These are phyloP conservation scores for Aproaerema taeniolella DNA, from an alignment of 2,888 invertebrate species.

Conservation along the genomic window DNA sequence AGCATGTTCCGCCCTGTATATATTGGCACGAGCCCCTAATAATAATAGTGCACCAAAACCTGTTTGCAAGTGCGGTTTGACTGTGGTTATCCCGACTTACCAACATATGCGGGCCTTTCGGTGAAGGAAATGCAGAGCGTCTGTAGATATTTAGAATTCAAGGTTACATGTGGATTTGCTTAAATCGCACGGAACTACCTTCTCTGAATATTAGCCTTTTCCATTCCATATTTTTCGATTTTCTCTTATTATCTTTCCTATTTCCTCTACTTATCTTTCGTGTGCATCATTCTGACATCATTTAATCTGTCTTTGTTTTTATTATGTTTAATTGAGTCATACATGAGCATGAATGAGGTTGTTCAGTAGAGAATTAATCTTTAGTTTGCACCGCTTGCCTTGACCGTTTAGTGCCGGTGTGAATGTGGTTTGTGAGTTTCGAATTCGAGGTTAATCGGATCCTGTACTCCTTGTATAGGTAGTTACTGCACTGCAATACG, in stretches of 20 bases:
- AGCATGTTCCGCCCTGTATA: constrained; percentile 60
- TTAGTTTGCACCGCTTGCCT: constrained; percentile 60
- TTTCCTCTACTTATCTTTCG: no score
- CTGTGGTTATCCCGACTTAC: constrained; percentile 65
- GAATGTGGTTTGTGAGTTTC: constrained; percentile 51
- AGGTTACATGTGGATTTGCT: constrained; percentile 28
- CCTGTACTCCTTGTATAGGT: constrained; percentile 37
- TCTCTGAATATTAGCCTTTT: no score
- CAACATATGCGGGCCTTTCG: constrained; percentile 64
- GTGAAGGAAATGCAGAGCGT: constrained; percentile 48
- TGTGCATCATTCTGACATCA: no score
- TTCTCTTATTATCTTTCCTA: no score
- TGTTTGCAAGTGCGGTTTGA: constrained; percentile 69
- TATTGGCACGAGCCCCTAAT: constrained; percentile 75
- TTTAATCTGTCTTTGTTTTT: no score
- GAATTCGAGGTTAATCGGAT: constrained; percentile 57
- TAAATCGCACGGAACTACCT: no score
- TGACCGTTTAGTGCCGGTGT: constrained; percentile 50
- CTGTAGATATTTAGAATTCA: constrained; percentile 29
- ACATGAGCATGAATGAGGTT: no score
- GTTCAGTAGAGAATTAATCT: no score
- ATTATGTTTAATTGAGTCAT: no score
- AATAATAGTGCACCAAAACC: constrained; percentile 75
- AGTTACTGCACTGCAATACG: constrained; percentile 30
- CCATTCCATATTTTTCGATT: no score